These are phyloP conservation scores for Drosophila elegans DNA, from an alignment of 1,140 invertebrate genomes.

Conservation along the genomic window DNA sequence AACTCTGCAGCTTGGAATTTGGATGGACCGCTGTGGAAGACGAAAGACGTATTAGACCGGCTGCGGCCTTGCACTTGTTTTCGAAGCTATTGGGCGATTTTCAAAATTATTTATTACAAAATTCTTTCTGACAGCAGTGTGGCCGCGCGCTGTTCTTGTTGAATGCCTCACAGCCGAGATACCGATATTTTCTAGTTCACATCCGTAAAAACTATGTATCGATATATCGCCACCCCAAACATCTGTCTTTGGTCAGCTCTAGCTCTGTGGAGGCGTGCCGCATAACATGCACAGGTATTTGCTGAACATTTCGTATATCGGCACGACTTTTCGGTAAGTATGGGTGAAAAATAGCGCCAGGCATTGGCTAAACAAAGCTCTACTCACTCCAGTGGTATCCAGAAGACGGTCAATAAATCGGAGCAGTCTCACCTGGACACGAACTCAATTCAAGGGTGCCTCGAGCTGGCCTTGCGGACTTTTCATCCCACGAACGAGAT, in stretches of 20 bases:
- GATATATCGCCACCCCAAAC: constrained; percentile 11
- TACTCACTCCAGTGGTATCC: constrained; percentile 85
- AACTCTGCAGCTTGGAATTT: constrained; percentile 31
- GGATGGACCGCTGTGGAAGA: constrained; percentile 18
- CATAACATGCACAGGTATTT: constrained; percentile 87
- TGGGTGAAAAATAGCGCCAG: neutral
- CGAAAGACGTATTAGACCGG: constrained; percentile 41
- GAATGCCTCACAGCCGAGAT: neutral
- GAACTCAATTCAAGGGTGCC: constrained; percentile 88
- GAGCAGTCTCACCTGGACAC: constrained; percentile 84
- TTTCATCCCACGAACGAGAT: constrained; percentile 86
- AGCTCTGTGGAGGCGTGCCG: constrained; percentile 22
- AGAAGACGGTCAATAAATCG: constrained; percentile 85
- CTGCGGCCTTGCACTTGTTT: constrained; percentile 33
- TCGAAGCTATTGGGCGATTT: neutral
- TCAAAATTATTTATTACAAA: constrained; percentile 47
- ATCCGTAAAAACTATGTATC: neutral
- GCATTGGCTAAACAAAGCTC: neutral
- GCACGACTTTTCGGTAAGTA: constrained; percentile 87
- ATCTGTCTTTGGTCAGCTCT: constrained; percentile 17
- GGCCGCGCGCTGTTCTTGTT: neutral
- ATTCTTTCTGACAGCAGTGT: constrained; percentile 41
- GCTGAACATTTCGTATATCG: constrained; percentile 87
- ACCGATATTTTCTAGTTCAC: neutral
- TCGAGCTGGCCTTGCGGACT: constrained; percentile 87